A percentile compares a stretch with the other conserved stretches of the same genome.
Evolutionary conservation across 2,888 invertebrate species (phyloP).

Genomic region (Suillia variegata): DNA sequence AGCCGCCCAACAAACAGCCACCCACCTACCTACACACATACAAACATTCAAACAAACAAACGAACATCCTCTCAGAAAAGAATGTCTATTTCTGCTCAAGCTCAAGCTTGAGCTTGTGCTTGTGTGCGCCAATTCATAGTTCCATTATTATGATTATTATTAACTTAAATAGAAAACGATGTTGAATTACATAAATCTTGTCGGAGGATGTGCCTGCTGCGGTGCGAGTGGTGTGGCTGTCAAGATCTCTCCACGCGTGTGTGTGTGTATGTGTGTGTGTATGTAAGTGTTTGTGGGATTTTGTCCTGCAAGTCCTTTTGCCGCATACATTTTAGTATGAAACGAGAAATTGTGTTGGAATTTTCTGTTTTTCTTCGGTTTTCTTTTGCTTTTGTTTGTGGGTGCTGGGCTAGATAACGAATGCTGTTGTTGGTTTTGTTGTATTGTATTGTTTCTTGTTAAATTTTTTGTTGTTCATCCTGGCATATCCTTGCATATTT

Average conservation of each 20-base stretch:
- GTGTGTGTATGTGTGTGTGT: too few relatives aligned
- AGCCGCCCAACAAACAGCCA: background rate
- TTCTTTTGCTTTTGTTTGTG: slow-evolving; percentile 8
- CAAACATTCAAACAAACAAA: too few relatives aligned
- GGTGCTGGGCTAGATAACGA: background rate
- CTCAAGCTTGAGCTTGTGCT: slow-evolving; percentile 23
- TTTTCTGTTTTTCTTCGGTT: background rate
- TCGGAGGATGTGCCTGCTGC: slow-evolving; percentile 31
- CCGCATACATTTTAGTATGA: background rate
- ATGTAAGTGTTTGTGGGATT: too few relatives aligned
- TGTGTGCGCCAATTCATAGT: slow-evolving; percentile 49
- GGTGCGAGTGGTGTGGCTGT: too few relatives aligned
- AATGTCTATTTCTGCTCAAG: slow-evolving; percentile 16
- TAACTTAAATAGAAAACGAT: slow-evolving; percentile 55
- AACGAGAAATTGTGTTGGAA: background rate
- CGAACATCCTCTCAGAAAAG: background rate
- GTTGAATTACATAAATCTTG: slow-evolving; percentile 51
- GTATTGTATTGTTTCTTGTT: too few relatives aligned
- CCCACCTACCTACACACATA: background rate
- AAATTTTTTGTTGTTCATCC: too few relatives aligned
- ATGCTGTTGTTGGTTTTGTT: too few relatives aligned
- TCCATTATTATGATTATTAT: slow-evolving; percentile 56
- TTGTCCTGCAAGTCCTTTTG: background rate
- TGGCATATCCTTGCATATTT: slow-evolving; percentile 7
- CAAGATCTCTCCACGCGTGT: too few relatives aligned